Conservation (phyloP, 2,113 vertebrate genomes). For the Passer montanus region DNA sequence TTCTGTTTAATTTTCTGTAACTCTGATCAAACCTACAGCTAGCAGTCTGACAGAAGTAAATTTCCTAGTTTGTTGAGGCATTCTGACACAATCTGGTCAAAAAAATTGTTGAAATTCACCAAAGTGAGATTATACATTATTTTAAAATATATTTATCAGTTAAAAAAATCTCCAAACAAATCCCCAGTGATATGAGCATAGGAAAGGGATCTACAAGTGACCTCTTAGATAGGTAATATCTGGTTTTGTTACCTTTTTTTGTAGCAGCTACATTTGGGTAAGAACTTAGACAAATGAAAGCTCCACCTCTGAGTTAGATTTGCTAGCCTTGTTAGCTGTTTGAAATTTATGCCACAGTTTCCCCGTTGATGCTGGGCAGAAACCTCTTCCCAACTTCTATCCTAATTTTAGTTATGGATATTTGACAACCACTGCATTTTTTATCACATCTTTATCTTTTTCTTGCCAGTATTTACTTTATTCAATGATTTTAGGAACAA, state of each 20-base stretch:
- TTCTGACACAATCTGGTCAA: not conserved
- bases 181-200: too few relatives aligned
- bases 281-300: not conserved
- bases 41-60: not conserved
- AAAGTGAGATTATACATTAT: not conserved
- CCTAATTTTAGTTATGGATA: not conserved
- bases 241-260: not conserved
- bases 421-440: not conserved
- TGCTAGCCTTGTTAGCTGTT: not conserved
- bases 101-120: not conserved
- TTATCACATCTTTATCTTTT: not conserved
- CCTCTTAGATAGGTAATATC: not conserved
- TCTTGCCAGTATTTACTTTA: not conserved
- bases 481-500: not conserved
- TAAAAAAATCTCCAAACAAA: not conserved
- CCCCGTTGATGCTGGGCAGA: not conserved
- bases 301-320: not conserved
- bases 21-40: not conserved
- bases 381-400: not conserved
- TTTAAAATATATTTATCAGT: not conserved
- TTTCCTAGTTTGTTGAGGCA: not conserved
- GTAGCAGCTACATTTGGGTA: not conserved
- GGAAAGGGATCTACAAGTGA: not conserved
- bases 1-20: conserved; percentile 24
- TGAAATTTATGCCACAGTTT: not conserved